Base-by-base conservation (phyloP, 2,113 vertebrate genomes). In the Corapipo altera region DNA sequence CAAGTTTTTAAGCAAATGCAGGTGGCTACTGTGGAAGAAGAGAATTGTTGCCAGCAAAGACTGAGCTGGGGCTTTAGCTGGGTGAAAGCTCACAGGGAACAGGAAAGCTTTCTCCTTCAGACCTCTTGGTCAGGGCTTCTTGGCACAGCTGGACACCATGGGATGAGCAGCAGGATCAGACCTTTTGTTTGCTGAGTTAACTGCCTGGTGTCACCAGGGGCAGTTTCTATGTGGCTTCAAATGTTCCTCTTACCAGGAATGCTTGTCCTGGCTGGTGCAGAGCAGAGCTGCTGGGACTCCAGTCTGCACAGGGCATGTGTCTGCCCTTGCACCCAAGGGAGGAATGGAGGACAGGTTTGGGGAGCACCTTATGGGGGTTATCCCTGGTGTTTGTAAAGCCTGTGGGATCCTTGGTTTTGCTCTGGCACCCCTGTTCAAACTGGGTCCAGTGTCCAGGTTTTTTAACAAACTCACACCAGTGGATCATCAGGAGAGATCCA, bases 271-370 rank as follows among this genome's bases (percentile, higher is more conserved):
- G 69, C 35, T 33, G 48, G 58, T 18, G 44, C 61, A 48, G 71
- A 58, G 49, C 32, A 22, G 71, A 89, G 67, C 85, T 86, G 81
- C 46, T 33, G 62, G 51, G 72, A 52, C 57, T 76, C 35, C 59
- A 62, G 35, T 24, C 4, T 2, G 2, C 26, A 1, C 41, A 4
- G 73, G 16, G 15, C 43, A 4, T 2, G 6, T 13, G 44, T 24
- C 27, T 33, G 85, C 18, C 62, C 44, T 69, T 6, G 27, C 9
- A 20, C n/a, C 49, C 2, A 1, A 46, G 52, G 2, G 8, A 49
- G 39, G 57, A 44, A 41, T 12, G 35, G 44, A 81, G 20, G 22
- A 9, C 16, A 46, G 43, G 11, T 64, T 32, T 88, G 61, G 26
- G 82, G 57, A 33, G 35, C 2, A 0, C 52, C 20, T 79, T 28